A percentile compares a stretch with the other conserved stretches of the same genome.
Evolutionary conservation across 2,797 vertebrate species (phyloP).

Genomic region (Rhadinocentrus ornatus): DNA sequence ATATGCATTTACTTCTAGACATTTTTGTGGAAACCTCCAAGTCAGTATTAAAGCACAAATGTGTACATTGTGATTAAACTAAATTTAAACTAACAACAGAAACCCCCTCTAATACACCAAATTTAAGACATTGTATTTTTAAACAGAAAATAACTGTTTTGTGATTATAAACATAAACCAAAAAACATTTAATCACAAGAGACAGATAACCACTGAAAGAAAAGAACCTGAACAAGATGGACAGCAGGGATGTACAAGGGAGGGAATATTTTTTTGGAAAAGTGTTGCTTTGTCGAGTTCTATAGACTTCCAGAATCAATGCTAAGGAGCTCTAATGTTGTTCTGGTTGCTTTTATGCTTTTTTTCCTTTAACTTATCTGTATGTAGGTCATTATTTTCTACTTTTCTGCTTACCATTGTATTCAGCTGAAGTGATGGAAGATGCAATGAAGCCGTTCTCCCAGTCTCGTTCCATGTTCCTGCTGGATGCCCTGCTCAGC

Average conservation of each 20-base stretch:
- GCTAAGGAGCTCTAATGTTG: not conserved
- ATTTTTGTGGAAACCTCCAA: too few relatives aligned
- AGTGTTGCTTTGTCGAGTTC: not conserved
- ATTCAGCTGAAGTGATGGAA: constrained; percentile 95
- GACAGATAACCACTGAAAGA: not conserved
- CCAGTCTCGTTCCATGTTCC: constrained; percentile 95
- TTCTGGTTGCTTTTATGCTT: not conserved
- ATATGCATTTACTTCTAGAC: too few relatives aligned
- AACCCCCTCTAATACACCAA: too few relatives aligned
- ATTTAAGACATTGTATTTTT: too few relatives aligned
- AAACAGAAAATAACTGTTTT: too few relatives aligned
- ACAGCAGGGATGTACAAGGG: not conserved
- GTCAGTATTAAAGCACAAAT: too few relatives aligned
- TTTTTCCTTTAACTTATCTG: not conserved
- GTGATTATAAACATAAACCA: not conserved
- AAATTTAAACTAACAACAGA: too few relatives aligned
- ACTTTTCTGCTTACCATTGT: constrained; percentile 86
- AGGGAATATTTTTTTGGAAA: not conserved
- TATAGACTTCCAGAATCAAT: not conserved
- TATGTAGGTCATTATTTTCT: not conserved
- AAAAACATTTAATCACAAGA: not conserved
- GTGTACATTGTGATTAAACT: not conserved
- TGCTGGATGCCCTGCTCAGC: constrained; percentile 85
- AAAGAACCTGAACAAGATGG: not conserved
- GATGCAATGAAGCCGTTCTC: constrained; percentile 95